These are phyloP conservation scores for Vanessa tameamea DNA, from an alignment of 1,140 invertebrate species.

Conservation along the genomic window DNA sequence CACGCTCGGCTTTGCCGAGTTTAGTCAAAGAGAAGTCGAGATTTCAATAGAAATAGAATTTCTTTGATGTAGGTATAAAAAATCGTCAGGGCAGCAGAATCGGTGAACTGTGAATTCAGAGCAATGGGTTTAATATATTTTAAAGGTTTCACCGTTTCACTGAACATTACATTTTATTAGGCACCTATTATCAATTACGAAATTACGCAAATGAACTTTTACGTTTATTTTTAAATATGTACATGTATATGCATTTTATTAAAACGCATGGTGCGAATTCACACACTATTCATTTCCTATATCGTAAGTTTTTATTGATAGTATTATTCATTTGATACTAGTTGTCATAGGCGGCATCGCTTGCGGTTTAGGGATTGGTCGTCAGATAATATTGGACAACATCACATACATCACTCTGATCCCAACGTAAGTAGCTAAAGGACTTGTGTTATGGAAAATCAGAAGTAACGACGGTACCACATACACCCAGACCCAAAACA, in stretches of 20 bases:
- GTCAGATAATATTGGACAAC: too few species aligned
- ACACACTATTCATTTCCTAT: too few species aligned
- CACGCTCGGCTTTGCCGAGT: conserved; percentile 46
- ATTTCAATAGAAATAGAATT: conserved; percentile 60
- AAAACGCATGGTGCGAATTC: too few species aligned
- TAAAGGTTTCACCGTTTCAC: conserved; percentile 27
- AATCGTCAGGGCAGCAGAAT: conserved; percentile 35
- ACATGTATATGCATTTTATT: neutral
- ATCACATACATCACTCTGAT: too few species aligned
- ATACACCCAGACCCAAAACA: too few species aligned
- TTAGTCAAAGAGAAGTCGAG: conserved; percentile 52
- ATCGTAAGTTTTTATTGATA: too few species aligned
- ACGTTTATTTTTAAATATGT: neutral
- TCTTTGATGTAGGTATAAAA: conserved; percentile 62
- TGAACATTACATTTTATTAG: conserved; percentile 16
- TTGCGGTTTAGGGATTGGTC: too few species aligned
- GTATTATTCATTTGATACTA: too few species aligned
- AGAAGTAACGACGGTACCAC: too few species aligned
- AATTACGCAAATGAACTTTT: neutral
- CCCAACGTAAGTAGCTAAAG: too few species aligned
- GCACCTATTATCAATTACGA: conserved; percentile 3
- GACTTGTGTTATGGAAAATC: too few species aligned
- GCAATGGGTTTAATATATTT: conserved; percentile 33
- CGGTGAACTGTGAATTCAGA: conserved; percentile 29
- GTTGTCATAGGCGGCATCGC: too few species aligned